Evolutionary conservation across 2,797 vertebrate species (phyloP).

Genomic region (Danio aesculapii): DNA sequence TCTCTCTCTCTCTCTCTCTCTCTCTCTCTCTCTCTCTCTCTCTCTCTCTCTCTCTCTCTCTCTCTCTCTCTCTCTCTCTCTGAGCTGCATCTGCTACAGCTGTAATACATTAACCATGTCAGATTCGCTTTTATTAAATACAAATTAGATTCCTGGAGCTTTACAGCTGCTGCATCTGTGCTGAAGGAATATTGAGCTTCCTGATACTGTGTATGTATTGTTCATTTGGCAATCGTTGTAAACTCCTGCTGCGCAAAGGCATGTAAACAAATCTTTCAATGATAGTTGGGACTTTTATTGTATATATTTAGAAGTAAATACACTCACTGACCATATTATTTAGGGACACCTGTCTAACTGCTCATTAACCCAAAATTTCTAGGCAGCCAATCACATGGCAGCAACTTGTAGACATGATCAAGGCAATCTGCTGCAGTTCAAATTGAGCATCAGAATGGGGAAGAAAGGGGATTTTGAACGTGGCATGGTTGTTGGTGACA

Average conservation of each 20-base stretch:
- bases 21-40: not conserved
- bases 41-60: not conserved
- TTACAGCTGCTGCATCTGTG: constrained; percentile 50
- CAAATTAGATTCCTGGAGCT: constrained; percentile 58
- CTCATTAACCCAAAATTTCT: too few species aligned
- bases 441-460: too few species aligned
- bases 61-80: constrained; percentile 13
- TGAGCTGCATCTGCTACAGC: constrained; percentile 51
- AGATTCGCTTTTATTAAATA: constrained; percentile 55
- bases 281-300: not conserved
- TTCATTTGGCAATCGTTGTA: constrained; percentile 8
- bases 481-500: too few species aligned
- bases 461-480: too few species aligned
- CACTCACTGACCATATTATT: too few species aligned
- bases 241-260: not conserved
- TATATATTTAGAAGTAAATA: not conserved
- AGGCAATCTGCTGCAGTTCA: too few species aligned
- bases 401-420: too few species aligned
- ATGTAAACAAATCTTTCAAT: not conserved
- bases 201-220: constrained; percentile 33
- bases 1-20: constrained; percentile 13
- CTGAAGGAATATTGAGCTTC: constrained; percentile 45
- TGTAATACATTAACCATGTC: constrained; percentile 57
- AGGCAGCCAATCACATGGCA: too few species aligned
- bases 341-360: too few species aligned